These are phyloP conservation scores for Typhlichthys subterraneus DNA, from an alignment of 2,797 vertebrate species.

Conservation along the genomic window DNA sequence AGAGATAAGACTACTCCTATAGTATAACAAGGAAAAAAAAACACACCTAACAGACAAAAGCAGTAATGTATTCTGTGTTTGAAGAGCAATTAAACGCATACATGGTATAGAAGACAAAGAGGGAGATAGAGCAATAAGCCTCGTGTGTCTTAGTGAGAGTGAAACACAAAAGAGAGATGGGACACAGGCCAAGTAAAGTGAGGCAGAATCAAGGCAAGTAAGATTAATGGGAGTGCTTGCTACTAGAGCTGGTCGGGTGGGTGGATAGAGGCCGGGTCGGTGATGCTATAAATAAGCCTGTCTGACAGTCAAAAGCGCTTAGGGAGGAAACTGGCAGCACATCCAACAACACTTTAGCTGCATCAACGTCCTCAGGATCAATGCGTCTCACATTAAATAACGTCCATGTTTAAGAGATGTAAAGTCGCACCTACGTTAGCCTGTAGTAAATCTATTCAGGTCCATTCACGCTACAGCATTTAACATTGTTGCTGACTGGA, in stretches of 20 bases:
- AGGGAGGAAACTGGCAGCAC: slow-evolving; percentile 32
- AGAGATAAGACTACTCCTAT: slow-evolving; percentile 7
- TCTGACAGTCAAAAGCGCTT: slow-evolving; percentile 43
- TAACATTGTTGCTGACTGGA: not conserved
- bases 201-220: slow-evolving; percentile 29
- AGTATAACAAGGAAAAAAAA: slow-evolving; percentile 11
- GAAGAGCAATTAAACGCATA: slow-evolving; percentile 30
- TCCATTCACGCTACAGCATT: not conserved
- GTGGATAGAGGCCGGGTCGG: slow-evolving; percentile 27
- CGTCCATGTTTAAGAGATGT: not conserved
- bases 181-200: slow-evolving; percentile 10
- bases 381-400: not conserved
- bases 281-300: slow-evolving; percentile 56
- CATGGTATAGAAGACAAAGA: not conserved
- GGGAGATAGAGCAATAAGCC: slow-evolving; percentile 15
- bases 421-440: not conserved
- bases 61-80: slow-evolving; percentile 7
- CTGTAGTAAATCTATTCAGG: not conserved
- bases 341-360: slow-evolving; percentile 42
- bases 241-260: slow-evolving; percentile 33
- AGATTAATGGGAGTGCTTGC: slow-evolving; percentile 50
- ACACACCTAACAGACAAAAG: slow-evolving; percentile 23
- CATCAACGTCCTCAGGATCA: slow-evolving; percentile 17
- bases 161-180: slow-evolving; percentile 19
- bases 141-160: slow-evolving; percentile 12